Base-by-base conservation (phyloP, 2,888 invertebrate species). In the Conomelus anceps region DNA sequence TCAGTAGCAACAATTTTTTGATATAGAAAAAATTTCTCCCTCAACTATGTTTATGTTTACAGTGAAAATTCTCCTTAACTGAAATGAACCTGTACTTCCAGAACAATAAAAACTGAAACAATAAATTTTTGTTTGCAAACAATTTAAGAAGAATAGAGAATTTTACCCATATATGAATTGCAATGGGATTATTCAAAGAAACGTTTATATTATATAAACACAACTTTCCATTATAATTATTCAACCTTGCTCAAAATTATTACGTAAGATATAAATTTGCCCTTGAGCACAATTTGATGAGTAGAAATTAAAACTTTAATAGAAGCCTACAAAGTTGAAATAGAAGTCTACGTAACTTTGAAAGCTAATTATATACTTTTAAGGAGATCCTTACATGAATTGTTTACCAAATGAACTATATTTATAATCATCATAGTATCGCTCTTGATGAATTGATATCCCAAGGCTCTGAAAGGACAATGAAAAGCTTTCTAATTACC, bases 101-200 rank as follows among this genome's bases (percentile, higher is more conserved):
- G 11, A 9, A 34, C 34, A 63, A 20, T 63, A n/a, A 63, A 63
- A n/a, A n/a, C n/a, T n/a, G 3, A n/a, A 63, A 89, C 88, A 41
- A 85, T 86, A 23, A 85, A 89, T 90, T 3, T 22, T 86, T 23
- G 86, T 86, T 24, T 86, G 20, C 22, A 24, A 22, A 86, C 22
- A 22, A 24, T 3, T 11, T 6, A 86, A 20, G n/a, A 9, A 86
- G 20, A 24, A 86, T 17, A 20, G 0, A 23, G 22, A 86, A 89
- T 41, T 89, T 88, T 3, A 13, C 24, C 84, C 41, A 86, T 84
- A 22, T 17, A n/a, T 17, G 6, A 85, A 88, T 84, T 22, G 26
- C 84, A 84, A 88, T 88, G 17, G 84, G 0, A 11, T 88, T 63
- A n/a, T 63, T 63, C 63, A 63, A 63, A n/a, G 4, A n/a, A 63